Conservation (phyloP, 2,797 vertebrate species). For the Centropyge bicolor region DNA sequence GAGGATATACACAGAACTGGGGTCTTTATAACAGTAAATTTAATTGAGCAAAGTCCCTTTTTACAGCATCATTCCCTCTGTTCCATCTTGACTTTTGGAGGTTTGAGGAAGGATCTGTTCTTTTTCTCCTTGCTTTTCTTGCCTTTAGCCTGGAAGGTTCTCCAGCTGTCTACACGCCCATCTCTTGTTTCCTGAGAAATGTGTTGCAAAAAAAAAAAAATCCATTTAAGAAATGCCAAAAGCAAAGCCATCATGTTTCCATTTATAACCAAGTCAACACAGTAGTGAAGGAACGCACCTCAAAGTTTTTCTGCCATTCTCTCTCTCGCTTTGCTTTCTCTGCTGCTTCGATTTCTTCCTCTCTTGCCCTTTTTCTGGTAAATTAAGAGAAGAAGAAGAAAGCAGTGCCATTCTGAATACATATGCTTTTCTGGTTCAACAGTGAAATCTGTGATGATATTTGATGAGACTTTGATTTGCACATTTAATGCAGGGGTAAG, state of each 20-base stretch:
- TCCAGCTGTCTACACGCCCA: constrained; percentile 98
- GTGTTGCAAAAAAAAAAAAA: not conserved
- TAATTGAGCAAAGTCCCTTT: constrained; percentile 58
- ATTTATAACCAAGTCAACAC: not conserved
- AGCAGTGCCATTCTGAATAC: not conserved
- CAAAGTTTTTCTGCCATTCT: constrained; percentile 99
- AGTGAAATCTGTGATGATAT: not conserved
- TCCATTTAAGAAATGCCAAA: not conserved
- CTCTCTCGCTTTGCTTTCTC: constrained; percentile 96
- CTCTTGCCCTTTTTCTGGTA: constrained; percentile 94
- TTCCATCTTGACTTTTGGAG: constrained; percentile 99
- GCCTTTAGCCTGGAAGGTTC: constrained; percentile 95
- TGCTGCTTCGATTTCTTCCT: constrained; percentile 96
- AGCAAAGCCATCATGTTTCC: not conserved
- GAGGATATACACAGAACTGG: constrained; percentile 53
- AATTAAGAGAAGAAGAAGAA: constrained; percentile 8
- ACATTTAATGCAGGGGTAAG: not conserved
- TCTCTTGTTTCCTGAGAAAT: constrained; percentile 93
- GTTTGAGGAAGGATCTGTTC: constrained; percentile 96
- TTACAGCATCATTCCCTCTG: constrained; percentile 91
- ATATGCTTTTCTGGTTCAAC: not conserved
- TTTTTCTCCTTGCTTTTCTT: constrained; percentile 98
- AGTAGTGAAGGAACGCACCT: constrained; percentile 82
- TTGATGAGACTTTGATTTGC: not conserved
- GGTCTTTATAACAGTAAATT: constrained; percentile 43